A percentile compares a stretch with the other conserved stretches of the same genome.
These are phyloP conservation scores for Pangasius djambal DNA, from an alignment of 2,797 vertebrate genomes.

Conservation along the genomic window DNA sequence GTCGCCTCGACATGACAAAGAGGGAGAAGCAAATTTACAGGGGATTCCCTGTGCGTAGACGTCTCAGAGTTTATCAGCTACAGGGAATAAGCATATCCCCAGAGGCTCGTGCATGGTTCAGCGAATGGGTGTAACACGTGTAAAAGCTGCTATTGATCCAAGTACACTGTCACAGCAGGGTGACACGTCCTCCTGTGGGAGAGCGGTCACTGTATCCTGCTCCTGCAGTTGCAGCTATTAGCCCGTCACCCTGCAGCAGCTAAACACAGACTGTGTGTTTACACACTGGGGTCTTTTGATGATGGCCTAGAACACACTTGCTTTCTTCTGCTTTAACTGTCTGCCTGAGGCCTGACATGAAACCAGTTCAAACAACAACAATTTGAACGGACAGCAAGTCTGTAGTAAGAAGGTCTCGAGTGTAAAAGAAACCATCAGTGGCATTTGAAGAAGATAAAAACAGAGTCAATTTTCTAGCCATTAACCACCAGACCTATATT, in stretches of 20 bases:
- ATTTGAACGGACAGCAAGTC: not conserved
- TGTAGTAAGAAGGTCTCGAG: not conserved
- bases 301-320: constrained; percentile 4
- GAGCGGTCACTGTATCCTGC: constrained; percentile 58
- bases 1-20: constrained; percentile 32
- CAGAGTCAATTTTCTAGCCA: not conserved
- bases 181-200: constrained; percentile 27
- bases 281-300: constrained; percentile 61
- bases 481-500: constrained; percentile 7
- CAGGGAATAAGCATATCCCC: constrained; percentile 35
- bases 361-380: constrained; percentile 6
- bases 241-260: constrained; percentile 63
- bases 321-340: not conserved
- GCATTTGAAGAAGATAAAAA: constrained; percentile 17
- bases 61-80: constrained; percentile 28
- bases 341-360: not conserved
- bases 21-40: constrained; percentile 26
- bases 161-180: constrained; percentile 34
- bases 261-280: constrained; percentile 58
- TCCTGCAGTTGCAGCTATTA: constrained; percentile 69
- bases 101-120: constrained; percentile 27
- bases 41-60: constrained; percentile 14
- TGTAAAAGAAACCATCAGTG: not conserved
- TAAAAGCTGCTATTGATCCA: constrained; percentile 51
- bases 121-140: constrained; percentile 41